Conservation (phyloP, 2,797 vertebrate species). For the Poeciliopsis infans region DNA sequence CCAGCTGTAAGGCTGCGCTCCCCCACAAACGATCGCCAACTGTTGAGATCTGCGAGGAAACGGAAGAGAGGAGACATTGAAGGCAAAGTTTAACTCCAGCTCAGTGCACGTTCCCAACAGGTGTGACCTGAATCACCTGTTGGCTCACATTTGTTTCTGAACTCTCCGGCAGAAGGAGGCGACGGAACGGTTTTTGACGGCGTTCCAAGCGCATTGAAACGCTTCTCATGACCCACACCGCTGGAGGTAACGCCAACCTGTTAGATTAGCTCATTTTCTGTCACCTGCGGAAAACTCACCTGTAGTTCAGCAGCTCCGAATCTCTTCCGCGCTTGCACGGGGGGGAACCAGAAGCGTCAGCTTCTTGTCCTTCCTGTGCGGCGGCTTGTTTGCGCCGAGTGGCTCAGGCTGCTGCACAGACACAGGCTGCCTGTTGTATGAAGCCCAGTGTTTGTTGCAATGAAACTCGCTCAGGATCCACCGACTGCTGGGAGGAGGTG, state of each 20-base stretch:
- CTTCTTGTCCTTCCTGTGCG: constrained; percentile 33
- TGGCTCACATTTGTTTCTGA: constrained; percentile 45
- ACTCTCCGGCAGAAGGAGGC: not conserved
- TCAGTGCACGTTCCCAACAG: constrained; percentile 65
- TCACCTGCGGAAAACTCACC: not conserved
- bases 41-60: constrained; percentile 36
- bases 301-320: constrained; percentile 26
- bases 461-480: constrained; percentile 62
- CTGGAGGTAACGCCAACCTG: not conserved
- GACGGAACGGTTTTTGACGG: not conserved
- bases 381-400: constrained; percentile 1
- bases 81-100: not conserved
- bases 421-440: constrained; percentile 29
- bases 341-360: not conserved
- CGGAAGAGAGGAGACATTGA: not conserved
- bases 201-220: not conserved
- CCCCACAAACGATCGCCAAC: constrained; percentile 12
- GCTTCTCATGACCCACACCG: not conserved
- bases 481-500: constrained; percentile 66
- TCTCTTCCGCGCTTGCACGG: constrained; percentile 20
- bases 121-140: constrained; percentile 77
- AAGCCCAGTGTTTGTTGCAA: constrained; percentile 54
- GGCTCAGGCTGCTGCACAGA: constrained; percentile 25
- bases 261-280: not conserved
- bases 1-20: constrained; percentile 19